These are phyloP conservation scores for Pelodytes ibericus DNA, from an alignment of 2,797 vertebrate species.

Conservation along the genomic window DNA sequence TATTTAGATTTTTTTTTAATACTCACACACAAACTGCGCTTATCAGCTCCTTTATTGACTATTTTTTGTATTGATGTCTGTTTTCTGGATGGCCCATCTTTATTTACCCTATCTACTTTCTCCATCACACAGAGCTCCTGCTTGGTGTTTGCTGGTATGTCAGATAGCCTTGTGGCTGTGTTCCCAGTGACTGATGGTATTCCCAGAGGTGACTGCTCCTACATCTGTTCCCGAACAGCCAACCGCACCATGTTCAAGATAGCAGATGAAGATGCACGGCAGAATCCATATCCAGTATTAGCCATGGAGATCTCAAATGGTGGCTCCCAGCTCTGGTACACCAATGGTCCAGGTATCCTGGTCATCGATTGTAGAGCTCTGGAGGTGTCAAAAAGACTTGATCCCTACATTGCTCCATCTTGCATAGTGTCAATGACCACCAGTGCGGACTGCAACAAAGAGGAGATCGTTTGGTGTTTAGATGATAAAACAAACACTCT, in stretches of 20 bases:
- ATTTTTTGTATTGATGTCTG: no score
- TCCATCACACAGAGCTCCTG: constrained; percentile 74
- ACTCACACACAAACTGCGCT: no score
- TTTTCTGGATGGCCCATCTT: no score
- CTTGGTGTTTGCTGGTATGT: constrained; percentile 87
- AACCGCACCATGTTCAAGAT: constrained; percentile 85
- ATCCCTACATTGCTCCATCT: constrained; percentile 81
- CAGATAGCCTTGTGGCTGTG: constrained; percentile 84
- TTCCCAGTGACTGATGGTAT: constrained; percentile 79
- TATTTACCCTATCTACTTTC: no score
- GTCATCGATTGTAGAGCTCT: constrained; percentile 78
- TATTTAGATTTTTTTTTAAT: no score
- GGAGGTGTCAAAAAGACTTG: constrained; percentile 80
- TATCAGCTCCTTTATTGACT: no score
- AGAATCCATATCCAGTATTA: constrained; percentile 84
- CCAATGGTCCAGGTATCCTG: constrained; percentile 89
- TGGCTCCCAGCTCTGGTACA: constrained; percentile 90
- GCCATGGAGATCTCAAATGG: constrained; percentile 82
- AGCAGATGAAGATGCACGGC: constrained; percentile 83
- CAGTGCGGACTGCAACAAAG: constrained; percentile 78
- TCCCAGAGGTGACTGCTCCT: constrained; percentile 81
- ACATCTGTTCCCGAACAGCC: constrained; percentile 90
- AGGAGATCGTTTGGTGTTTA: constrained; percentile 91
- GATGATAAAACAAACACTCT: constrained; percentile 83
- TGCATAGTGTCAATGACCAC: constrained; percentile 76